Conservation (phyloP, 1,140 invertebrate genomes). For the Papilio dardanus region DNA sequence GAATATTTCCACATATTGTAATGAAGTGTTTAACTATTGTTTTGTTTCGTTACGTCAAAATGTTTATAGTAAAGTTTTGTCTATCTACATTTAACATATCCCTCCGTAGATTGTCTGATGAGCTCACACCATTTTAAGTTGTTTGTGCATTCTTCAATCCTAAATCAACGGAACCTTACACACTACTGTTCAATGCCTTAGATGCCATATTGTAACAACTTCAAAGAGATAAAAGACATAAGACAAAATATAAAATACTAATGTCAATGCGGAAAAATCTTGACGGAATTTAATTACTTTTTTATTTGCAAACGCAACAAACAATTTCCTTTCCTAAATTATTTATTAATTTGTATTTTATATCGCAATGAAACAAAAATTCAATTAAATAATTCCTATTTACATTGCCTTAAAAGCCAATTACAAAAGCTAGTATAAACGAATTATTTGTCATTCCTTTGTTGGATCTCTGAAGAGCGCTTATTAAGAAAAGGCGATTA, state of each 20-base stretch:
- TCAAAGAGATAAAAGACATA: background rate
- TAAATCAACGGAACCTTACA: background rate
- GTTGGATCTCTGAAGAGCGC: slow-evolving; percentile 45
- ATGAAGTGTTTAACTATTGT: background rate
- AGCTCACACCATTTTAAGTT: background rate
- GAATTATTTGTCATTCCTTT: slow-evolving; percentile 65
- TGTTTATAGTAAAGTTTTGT: background rate
- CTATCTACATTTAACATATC: too few relatives aligned
- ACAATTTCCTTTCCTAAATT: background rate
- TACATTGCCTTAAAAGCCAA: slow-evolving; percentile 36
- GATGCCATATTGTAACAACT: background rate
- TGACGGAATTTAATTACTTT: background rate
- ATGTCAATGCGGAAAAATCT: background rate
- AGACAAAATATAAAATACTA: background rate
- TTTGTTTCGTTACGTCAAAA: background rate
- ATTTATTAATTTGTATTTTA: background rate
- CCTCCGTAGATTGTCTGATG: too few relatives aligned
- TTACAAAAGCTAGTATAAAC: slow-evolving; percentile 50
- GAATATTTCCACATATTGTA: background rate
- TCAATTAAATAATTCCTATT: slow-evolving; percentile 28
- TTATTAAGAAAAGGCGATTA: slow-evolving; percentile 62
- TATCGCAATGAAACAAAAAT: slow-evolving; percentile 18
- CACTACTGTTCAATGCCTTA: background rate
- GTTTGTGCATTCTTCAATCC: background rate
- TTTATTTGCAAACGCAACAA: background rate